Percentiles rank a stretch among this genome's conserved stretches.
Conservation (phyloP, 2,113 vertebrate genomes). For the Peromyscus californicus region DNA sequence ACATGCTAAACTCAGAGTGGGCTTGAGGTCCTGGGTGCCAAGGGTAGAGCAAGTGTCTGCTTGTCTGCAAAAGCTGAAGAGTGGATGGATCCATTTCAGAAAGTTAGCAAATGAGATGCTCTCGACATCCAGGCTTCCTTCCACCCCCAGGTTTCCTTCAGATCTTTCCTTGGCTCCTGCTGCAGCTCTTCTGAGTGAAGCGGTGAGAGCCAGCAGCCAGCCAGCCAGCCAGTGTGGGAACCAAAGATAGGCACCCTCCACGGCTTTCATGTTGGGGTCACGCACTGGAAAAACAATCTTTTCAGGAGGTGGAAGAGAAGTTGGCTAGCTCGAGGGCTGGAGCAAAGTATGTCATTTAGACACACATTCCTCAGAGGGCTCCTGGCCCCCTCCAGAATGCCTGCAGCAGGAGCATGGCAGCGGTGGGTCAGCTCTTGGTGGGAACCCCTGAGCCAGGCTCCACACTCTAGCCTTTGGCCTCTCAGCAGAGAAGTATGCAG, state of each 20-base stretch:
- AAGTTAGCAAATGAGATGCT: not conserved
- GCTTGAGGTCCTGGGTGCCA: not conserved
- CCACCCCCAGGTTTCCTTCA: too few relatives aligned
- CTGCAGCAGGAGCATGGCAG: not conserved
- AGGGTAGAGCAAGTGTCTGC: accelerated
- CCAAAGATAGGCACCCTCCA: accelerated
- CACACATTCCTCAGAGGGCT: accelerated
- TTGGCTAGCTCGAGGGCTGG: not conserved
- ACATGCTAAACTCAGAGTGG: not conserved
- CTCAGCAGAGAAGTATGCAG: not conserved
- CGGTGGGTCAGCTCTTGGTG: not conserved
- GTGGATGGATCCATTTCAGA: not conserved
- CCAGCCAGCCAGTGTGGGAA: not conserved
- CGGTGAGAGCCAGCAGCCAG: too few relatives aligned
- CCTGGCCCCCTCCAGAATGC: not conserved
- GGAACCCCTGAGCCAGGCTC: not conserved
- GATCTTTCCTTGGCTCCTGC: not conserved
- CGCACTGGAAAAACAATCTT: not conserved
- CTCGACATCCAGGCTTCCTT: accelerated
- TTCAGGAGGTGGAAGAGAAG: not conserved
- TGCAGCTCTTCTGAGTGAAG: accelerated
- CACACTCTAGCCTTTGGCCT: too few relatives aligned
- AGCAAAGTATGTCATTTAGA: not conserved
- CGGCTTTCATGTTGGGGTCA: accelerated
- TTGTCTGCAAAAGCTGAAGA: not conserved